Base-by-base conservation (phyloP, 2,797 vertebrate genomes). In the Halcyon smyrnensis region DNA sequence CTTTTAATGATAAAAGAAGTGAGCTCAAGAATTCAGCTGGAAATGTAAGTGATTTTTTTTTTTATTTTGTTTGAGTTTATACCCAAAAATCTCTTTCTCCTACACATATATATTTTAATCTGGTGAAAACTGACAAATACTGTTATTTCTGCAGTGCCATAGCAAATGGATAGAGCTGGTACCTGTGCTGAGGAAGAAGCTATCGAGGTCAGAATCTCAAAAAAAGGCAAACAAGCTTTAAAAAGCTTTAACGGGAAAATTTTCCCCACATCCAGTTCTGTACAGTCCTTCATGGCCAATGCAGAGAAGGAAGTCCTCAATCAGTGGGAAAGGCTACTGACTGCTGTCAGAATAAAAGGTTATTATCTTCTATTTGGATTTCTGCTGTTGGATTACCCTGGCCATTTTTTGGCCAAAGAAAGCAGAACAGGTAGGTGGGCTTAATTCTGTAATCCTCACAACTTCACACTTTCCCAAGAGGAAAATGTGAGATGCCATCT, bases 401-500 rank as follows among this genome's bases (percentile, higher is more conserved):
- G 11, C 15, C 3, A 5, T 45, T 64, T 84, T 84, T 77, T 85
- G 34, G 19, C 37, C 67, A 30, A 54, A 85, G 45, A 28, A 80
- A 83, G 48, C 28, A 74, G 56, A 36, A 28, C 11, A 80, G 34
- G 30, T 81, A 60, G 43, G 45, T 89, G 65, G 50, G 32, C 0
- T 15, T n/a, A 50, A 43, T 19, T 45, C 16, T 34, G 0, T 74
- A 57, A 87, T 68, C 59, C 27, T 75, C 36, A 53, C 45, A 85
- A 23, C 15, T 81, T 82, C 36, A 51, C 12, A 12, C 15, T 83
- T 90, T 68, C 45, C n/a, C 32, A 81, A 14, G 46, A 93, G 54
- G 86, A 86, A 90, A 94, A 51, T 43, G 24, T 73, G 32, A 79
- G 23, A 13, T 91, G 74, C 67, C 93, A 91, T 94, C 91, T 96